Evolutionary conservation across 2,797 vertebrate genomes (phyloP), one percentile per base, ranked within the genome.

Genomic region (Florisuga fusca): DNA sequence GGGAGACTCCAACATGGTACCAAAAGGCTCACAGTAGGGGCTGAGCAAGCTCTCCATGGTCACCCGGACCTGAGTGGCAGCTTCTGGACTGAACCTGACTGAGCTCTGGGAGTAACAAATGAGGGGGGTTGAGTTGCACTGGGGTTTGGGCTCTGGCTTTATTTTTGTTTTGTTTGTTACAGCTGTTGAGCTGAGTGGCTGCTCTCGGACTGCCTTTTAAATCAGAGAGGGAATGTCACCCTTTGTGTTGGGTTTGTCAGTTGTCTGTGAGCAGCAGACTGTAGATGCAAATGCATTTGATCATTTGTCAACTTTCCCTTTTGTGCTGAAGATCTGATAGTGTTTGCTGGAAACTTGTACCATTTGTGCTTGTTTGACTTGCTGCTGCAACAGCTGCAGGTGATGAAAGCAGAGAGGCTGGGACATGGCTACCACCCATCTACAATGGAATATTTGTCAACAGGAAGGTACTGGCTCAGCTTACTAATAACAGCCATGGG

Each of bases 281-380:
- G 87, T 58, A 77, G 72, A 54, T 87, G 63, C 72, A 77, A 31
- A 72, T 3, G 4, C 68, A 62, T 93, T 87, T 93, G 90, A 95
- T 96, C 87, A 62, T 90, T 93, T 89, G 87, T 96, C 90, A 92
- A 55, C 88, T 91, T 81, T 72, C 50, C 83, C 76, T 88, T 91
- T 76, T 87, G 92, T 84, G 88, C 57, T 50, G 86, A 88, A 38
- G 87, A 81, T 93, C 86, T 84, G 94, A 81, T 69, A 41, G 74
- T 1, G 1, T 82, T 88, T 53, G 76, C 73, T 33, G 85, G 75
- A 62, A 17, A 21, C 88, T 84, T 4, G 0, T 27, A 51, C 66
- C 13, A 0, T 6, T 4, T 68, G 20, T 33, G 71, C 74, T 61
- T 20, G 1, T 94, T 81, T 88, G 90, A 73, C 58, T 76, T 34